Evolutionary conservation across 2,797 vertebrate genomes (phyloP), one percentile per base, ranked within the genome.

Genomic region (Melanotaenia pygmaea): DNA sequence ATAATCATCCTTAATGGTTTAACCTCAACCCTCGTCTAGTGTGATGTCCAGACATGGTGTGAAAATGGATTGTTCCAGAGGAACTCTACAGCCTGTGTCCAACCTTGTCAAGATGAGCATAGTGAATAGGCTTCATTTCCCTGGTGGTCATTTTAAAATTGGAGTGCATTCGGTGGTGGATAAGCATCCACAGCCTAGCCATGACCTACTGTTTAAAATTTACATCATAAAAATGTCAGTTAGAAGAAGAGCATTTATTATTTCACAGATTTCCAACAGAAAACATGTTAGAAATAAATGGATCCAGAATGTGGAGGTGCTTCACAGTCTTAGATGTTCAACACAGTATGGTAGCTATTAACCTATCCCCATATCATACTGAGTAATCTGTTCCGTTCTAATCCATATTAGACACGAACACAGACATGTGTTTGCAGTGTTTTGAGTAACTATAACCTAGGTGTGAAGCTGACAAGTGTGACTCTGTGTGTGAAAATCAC

Each of bases 201-300:
- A 40, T 60, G 74, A 77, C 75, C 64, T 66, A 66, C 74, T 78
- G 65, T 89, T 85, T 78, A 75, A 86, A 80, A 77, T 80, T 66
- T 70, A 58, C 59, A 60, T 83, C 72, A 74, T 89, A 84, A 80
- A 87, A 84, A 70, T 63, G 72, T 84, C 86, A 82, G 51, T 58
- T 54, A 62, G 57, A 61, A 71, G 78, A 84, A 80, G 66, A 71
- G 4, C 81, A 84, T 87, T 67, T 47, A 79, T 89, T 83, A 82
- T 79, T 56, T 71, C 54, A 59, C 60, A 35, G 58, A 69, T 70
- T 76, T 72, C 67, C 60, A 71, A 56, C 1, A 40, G 64, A 84
- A 81, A 77, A 82, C 34, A 57, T 54, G 56, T 79, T 69, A 71
- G 60, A 82, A 85, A 80, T 56, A 80, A 87, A 78, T 72, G 71